A percentile compares a stretch with the other conserved stretches of the same genome.
phyloP scores from a whole-genome alignment of 2,888 invertebrate species.

The Lathronympha strigana region DNA sequence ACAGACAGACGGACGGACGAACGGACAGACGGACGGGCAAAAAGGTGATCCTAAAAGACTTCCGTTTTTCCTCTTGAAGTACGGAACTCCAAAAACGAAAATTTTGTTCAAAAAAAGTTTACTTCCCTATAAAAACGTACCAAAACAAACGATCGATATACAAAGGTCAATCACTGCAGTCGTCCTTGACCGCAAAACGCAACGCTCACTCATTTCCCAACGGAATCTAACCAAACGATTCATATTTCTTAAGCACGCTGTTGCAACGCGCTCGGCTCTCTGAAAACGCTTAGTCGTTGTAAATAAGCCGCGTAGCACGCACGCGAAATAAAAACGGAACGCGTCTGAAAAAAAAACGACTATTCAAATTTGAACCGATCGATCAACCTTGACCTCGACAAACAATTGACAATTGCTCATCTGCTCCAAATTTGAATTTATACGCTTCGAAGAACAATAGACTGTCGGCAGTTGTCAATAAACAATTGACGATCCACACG shows the following conservation, averaged over 20 bases:
- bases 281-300: constrained; percentile 39
- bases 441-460: neutral
- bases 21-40: too few species aligned
- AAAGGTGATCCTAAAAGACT: too few species aligned
- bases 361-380: constrained; percentile 6
- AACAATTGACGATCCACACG: constrained; percentile 1
- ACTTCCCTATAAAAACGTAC: constrained; percentile 19
- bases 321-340: constrained; percentile 23
- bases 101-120: neutral
- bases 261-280: constrained; percentile 48
- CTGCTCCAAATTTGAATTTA: neutral
- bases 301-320: constrained; percentile 21
- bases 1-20: too few species aligned
- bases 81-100: too few species aligned
- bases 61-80: too few species aligned
- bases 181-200: constrained; percentile 76
- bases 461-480: neutral
- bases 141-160: constrained; percentile 28
- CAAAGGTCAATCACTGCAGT: constrained; percentile 42
- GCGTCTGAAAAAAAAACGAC: neutral
- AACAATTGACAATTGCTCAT: neutral
- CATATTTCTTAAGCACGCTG: constrained; percentile 73
- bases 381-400: neutral
- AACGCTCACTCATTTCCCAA: constrained; percentile 79
- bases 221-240: constrained; percentile 76